phyloP scores from a whole-genome alignment of 2,113 vertebrate genomes.

The Mus spicilegus region DNA sequence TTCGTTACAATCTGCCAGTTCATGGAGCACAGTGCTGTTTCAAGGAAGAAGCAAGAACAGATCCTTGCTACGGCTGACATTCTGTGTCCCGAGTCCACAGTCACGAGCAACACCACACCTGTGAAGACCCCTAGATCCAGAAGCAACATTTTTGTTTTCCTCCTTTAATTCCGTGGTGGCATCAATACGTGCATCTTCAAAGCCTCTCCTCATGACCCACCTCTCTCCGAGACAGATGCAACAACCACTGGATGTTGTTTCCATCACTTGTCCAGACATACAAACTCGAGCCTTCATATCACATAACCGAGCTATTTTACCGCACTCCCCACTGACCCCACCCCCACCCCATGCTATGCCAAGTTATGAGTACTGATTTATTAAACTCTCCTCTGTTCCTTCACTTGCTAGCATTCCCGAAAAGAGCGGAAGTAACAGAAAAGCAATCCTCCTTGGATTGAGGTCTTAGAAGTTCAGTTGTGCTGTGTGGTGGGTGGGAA shows the following conservation, averaged over 20 bases:
- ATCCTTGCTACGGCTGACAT: neutral
- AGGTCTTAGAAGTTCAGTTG: neutral
- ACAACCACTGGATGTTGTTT: neutral
- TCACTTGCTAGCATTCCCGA: neutral
- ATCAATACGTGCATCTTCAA: neutral
- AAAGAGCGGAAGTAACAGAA: neutral
- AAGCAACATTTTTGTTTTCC: neutral
- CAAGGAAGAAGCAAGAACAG: no score
- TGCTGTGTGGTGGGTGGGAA: neutral
- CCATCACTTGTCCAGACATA: neutral
- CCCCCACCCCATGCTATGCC: no score
- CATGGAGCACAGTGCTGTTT: neutral
- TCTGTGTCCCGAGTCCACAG: neutral
- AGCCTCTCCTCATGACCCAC: neutral
- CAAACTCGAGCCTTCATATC: neutral
- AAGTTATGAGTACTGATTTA: neutral
- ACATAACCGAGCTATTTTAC: neutral
- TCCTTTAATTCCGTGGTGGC: neutral
- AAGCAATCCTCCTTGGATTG: neutral
- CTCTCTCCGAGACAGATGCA: neutral
- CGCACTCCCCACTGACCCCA: neutral
- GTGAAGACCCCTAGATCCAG: neutral
- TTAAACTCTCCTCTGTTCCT: neutral
- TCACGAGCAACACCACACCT: neutral
- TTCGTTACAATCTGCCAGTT: conserved; percentile 26